Evolutionary conservation across 2,113 vertebrate genomes (phyloP), one percentile per base, ranked within the genome.

Genomic region (Forbesichthys papilliferus): DNA sequence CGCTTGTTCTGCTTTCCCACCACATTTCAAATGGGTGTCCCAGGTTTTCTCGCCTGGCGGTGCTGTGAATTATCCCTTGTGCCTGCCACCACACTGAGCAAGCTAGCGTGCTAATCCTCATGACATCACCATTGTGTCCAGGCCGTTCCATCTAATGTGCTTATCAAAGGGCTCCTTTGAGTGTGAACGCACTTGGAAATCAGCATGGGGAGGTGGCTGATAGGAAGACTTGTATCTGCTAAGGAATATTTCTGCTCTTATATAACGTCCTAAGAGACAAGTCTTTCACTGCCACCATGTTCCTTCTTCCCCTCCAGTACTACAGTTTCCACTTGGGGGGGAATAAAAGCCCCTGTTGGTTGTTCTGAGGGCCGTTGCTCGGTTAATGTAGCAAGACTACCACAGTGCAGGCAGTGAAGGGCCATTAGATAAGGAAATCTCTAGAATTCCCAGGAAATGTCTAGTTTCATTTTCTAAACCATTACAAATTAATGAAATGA

Each of bases 151-250:
- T 84, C 79, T 90, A 92, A 92, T 81, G 77, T 67, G 80, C 88
- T 91, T 91, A 90, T 90, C 84, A 91, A 91, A 88, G 82, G 80
- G 61, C 71, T 72, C 77, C 86, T 88, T 89, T 90, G 84, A 91
- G 85, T 78, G 79, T 65, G 78, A 85, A 79, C 34, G 66, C 78
- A 73, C 81, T 81, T 83, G 80, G 79, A 87, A 88, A 89, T 89
- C 78, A 80, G 84, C 77, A 77, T 70, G 68, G 84, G 82, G 79
- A 86, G 84, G 73, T 78, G 42, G 79, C 80, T 82, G 79, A 90
- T 87, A 86, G 84, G 77, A 80, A 87, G 70, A 81, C 82, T 88
- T 89, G 92, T 89, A 90, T 91, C 88, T 88, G 83, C 77, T 62
- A 51, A 86, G 82, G 71, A 84, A 88, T 87, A 88, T 89, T 87